Evolutionary conservation across 2,113 vertebrate genomes (phyloP), one percentile per base, ranked within the genome.

Genomic region (Madoqua kirkii): DNA sequence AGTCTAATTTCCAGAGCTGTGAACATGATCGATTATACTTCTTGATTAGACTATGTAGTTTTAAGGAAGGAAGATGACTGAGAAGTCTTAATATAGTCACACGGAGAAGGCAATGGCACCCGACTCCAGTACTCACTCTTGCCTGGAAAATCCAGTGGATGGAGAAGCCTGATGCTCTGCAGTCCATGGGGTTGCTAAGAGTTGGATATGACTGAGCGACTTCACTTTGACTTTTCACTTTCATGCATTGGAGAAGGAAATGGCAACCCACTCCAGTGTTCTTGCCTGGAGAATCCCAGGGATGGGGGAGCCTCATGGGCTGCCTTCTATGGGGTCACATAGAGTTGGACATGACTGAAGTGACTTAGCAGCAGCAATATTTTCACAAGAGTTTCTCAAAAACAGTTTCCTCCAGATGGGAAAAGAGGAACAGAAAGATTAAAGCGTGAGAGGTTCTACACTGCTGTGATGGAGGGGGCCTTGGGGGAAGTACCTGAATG

Each of bases 301-400:
- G 31, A 64, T 3, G 1, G 60, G 31, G 31, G 14, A 31, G 12
- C 14, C 60, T 64, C 1, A 3, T 64, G 31, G 31, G 6, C 31
- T 64, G 27, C 31, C 14, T 0, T 64, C 31, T 16, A 7, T 16
- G 31, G 31, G 3, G 14, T 64, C 31, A 0, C 60, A 33, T 6
- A 64, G 31, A 64, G 60, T 64, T 0, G 1, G 60, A 64, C 60
- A 33, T 3, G 29, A 33, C 31, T 64, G 60, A 64, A 33, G 60
- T 0, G 3, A 64, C 31, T 64, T 64, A 64, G 14, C 31, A 64
- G 60, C 60, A 64, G 31, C 29, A 74, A 31, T 27, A 43, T 21
- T 55, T 14, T 55, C 23, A 29, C n/a, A 54, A 19, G 87, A 88
- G 0, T 50, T 10, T 10, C 50, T 88, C 31, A 36, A 29, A 88